Conservation (phyloP, 1,140 invertebrate genomes). For the Leguminivora glycinivorella region DNA sequence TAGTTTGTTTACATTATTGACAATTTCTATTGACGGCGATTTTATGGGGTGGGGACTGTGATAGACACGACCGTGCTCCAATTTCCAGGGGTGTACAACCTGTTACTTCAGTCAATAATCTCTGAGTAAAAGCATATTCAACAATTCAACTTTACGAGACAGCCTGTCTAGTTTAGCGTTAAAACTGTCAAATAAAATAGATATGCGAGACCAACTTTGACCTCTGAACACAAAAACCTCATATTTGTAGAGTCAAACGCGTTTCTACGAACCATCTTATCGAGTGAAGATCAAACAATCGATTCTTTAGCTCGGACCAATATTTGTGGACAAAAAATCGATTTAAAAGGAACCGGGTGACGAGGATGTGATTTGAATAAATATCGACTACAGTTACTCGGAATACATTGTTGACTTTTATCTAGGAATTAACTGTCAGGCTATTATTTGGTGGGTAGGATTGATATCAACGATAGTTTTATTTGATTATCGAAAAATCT, state of each 20-base stretch:
- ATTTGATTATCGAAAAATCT: not conserved
- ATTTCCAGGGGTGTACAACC: not conserved
- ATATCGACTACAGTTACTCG: constrained; percentile 42
- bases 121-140: not conserved
- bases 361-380: constrained; percentile 51
- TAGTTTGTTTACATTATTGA: too few relatives aligned
- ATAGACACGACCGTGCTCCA: too few relatives aligned
- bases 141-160: not conserved
- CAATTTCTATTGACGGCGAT: too few relatives aligned
- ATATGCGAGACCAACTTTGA: not conserved
- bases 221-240: not conserved
- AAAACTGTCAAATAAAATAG: not conserved
- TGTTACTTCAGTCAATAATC: not conserved
- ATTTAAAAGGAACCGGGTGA: constrained; percentile 38
- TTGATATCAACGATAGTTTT: constrained; percentile 7
- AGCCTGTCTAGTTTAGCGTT: not conserved
- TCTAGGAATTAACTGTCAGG: constrained; percentile 5
- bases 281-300: constrained; percentile 51
- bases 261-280: constrained; percentile 44
- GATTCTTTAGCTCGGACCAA: constrained; percentile 44
- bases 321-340: constrained; percentile 47
- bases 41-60: too few relatives aligned
- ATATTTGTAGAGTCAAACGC: constrained; percentile 27
- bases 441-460: not conserved
- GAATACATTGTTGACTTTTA: constrained; percentile 33